Evolutionary conservation across 2,113 vertebrate genomes (phyloP).

Genomic region (Zosterops japonicus): DNA sequence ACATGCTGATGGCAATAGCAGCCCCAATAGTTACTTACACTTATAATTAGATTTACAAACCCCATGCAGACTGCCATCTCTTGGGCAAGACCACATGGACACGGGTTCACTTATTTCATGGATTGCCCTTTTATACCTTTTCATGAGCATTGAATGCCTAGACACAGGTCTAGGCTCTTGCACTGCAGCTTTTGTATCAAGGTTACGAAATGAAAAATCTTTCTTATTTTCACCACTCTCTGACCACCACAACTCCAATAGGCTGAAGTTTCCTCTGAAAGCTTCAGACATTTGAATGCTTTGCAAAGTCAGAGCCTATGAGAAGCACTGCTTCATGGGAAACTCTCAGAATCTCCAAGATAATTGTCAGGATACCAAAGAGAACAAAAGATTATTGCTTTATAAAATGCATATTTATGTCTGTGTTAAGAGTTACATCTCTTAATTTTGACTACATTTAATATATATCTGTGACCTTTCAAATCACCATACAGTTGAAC

Average conservation of each 20-base stretch:
- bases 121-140: neutral
- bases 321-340: neutral
- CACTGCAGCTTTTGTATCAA: neutral
- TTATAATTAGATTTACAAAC: slow-evolving; percentile 25
- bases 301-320: neutral
- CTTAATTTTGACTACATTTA: slow-evolving; percentile 55
- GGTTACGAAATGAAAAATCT: neutral
- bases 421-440: neutral
- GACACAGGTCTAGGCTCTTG: neutral
- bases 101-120: neutral
- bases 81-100: neutral
- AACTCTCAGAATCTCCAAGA: neutral
- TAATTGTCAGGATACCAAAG: neutral
- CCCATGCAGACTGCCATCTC: neutral
- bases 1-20: neutral
- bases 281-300: neutral
- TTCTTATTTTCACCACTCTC: neutral
- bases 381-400: neutral
- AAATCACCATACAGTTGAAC: slow-evolving; percentile 34
- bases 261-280: neutral
- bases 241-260: neutral
- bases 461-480: slow-evolving; percentile 29
- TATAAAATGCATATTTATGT: slow-evolving; percentile 34
- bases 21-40: neutral
- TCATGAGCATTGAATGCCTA: neutral